Evolutionary conservation across 2,888 invertebrate genomes (phyloP).

Genomic region (Allygus modestus): DNA sequence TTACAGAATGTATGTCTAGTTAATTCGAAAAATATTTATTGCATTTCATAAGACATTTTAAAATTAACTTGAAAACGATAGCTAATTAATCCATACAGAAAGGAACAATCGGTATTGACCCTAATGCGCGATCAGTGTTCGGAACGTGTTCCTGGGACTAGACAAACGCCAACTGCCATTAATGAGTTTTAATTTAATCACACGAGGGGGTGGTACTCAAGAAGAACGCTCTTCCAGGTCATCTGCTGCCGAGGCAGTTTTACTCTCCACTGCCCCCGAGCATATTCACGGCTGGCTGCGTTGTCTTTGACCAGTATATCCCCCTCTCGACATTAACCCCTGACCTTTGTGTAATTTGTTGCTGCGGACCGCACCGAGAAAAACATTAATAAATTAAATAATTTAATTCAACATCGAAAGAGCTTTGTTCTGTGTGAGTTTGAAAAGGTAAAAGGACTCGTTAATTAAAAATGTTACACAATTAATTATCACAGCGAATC

Average conservation of each 20-base stretch:
- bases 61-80: too few relatives aligned
- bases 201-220: not conserved
- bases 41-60: too few relatives aligned
- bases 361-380: not conserved
- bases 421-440: not conserved
- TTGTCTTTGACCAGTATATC: conserved; percentile 42
- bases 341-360: conserved; percentile 36
- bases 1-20: too few relatives aligned
- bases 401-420: not conserved
- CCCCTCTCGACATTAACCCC: conserved; percentile 5
- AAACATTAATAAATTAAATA: conserved; percentile 13
- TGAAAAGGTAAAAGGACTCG: not conserved
- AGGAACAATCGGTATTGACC: too few relatives aligned
- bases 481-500: not conserved
- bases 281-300: conserved; percentile 32
- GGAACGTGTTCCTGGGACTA: not conserved
- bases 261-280: not conserved
- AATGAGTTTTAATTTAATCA: conserved; percentile 3
- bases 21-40: too few relatives aligned
- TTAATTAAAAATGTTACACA: not conserved
- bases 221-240: conserved; percentile 25
- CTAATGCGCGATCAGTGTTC: too few relatives aligned
- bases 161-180: not conserved
- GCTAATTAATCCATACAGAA: too few relatives aligned
- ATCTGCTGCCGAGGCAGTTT: not conserved